Base-by-base conservation (phyloP, 2,113 vertebrate species). In the Eclectus roratus region DNA sequence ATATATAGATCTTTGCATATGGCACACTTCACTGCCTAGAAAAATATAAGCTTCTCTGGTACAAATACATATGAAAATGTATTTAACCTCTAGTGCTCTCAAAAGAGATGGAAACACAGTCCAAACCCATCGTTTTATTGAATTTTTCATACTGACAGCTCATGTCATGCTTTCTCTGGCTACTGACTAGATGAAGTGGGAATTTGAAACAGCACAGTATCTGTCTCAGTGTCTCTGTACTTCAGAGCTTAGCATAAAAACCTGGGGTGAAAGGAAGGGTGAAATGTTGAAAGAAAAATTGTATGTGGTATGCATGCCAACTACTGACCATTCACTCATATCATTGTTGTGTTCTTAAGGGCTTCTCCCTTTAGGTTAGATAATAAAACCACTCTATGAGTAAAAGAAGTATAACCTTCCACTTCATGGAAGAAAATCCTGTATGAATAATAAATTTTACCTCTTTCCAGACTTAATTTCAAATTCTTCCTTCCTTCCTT, bases 171-270 rank as follows among this genome's bases (percentile, higher is more conserved):
- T 81, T 93, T 84, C 77, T 80, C 77, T 80, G 70, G 85, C 74
- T 96, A 94, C 70, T 52, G 53, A 61, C 56, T 82, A 87, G 65
- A 91, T 94, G 85, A 95, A 88, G 79, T 85, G 85, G 89, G 81
- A 95, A 94, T 95, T 89, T 88, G 79, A 96, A 97, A 91, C 92
- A 96, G 71, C 70, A 85, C 70, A 68, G 27, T 64, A 82, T 82
- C 28, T 70, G 17, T 44, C 50, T 60, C 52, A 82, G 19, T 63
- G 20, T 39, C 55, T 60, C 47, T 52, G 49, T 87, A 52, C 7
- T 86, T 93, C 63, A 85, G 66, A 69, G 44, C 4, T 60, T 72
- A 65, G 10, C 49, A 65, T 21, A 81, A 91, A 91, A 82, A 43
- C 16, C 5, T 1, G 0, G 21, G 10, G 15, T 58, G 14, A 12